Percentiles rank a stretch among this genome's conserved stretches.
phyloP scores from a whole-genome alignment of 37 sponge, comb jelly and placozoan species.

The Halichondria panicea region DNA sequence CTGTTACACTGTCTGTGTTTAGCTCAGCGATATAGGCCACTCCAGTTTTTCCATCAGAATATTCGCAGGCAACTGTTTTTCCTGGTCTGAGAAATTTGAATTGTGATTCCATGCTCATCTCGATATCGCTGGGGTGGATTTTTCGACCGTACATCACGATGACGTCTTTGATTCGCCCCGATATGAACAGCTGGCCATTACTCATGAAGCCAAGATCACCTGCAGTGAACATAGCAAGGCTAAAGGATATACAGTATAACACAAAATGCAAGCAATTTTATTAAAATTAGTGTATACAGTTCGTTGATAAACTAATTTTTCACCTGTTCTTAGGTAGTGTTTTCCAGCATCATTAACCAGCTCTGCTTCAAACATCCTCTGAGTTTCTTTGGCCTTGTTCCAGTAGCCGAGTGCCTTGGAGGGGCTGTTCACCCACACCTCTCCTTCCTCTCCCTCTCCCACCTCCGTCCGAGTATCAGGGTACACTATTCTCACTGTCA shows the following conservation, averaged over 20 bases:
- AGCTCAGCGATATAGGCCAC: slow-evolving; percentile 8
- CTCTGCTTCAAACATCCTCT: slow-evolving; percentile 27
- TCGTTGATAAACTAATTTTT: no score
- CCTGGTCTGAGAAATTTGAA: slow-evolving; percentile 13
- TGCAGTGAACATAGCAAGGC: no score
- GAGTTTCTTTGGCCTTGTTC: slow-evolving; percentile 24
- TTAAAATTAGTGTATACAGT: no score
- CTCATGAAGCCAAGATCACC: slow-evolving; percentile 43
- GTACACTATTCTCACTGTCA: slow-evolving; percentile 47
- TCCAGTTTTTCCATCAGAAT: neutral
- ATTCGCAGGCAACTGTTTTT: slow-evolving; percentile 19
- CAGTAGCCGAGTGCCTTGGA: slow-evolving; percentile 54
- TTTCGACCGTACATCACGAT: slow-evolving; percentile 34
- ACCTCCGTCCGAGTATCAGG: slow-evolving; percentile 28
- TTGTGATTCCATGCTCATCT: neutral
- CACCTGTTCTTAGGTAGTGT: slow-evolving; percentile 58
- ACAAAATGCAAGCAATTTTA: no score
- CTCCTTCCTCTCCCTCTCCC: slow-evolving; percentile 38
- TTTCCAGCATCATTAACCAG: neutral
- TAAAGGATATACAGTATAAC: no score
- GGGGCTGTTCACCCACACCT: slow-evolving; percentile 45
- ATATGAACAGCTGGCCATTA: slow-evolving; percentile 25
- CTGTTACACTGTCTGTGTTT: neutral
- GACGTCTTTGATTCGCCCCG: slow-evolving; percentile 29
- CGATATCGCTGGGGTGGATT: slow-evolving; percentile 40